Conservation (phyloP, 2,797 vertebrate genomes). For the Sebastes taczanowskii region DNA sequence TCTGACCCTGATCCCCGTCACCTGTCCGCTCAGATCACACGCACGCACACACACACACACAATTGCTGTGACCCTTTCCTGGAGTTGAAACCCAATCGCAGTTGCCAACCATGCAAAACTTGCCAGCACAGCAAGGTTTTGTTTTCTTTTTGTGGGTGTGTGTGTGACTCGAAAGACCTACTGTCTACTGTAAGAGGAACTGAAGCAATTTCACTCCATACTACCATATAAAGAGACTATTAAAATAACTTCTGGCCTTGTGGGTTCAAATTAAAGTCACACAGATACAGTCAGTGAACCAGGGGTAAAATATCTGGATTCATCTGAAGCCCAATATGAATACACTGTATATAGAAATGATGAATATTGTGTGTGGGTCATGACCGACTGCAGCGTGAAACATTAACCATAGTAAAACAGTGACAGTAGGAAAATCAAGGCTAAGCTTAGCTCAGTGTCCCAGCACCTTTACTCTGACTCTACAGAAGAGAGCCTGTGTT, state of each 20-base stretch:
- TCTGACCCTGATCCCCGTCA: slow-evolving; percentile 78
- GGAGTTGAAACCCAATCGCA: slow-evolving; percentile 67
- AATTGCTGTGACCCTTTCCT: slow-evolving; percentile 67
- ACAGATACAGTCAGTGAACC: not conserved
- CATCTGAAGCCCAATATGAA: not conserved
- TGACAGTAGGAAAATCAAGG: not conserved
- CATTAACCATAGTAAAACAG: slow-evolving; percentile 7
- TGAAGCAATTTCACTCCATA: not conserved
- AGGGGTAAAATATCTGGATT: not conserved
- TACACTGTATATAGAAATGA: not conserved
- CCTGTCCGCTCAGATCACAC: slow-evolving; percentile 80
- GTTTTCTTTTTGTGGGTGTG: slow-evolving; percentile 46
- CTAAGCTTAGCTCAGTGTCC: not conserved
- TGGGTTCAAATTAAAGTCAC: not conserved
- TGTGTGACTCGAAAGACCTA: slow-evolving; percentile 30
- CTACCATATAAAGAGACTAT: not conserved
- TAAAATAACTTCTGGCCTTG: slow-evolving; percentile 31
- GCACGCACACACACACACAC: slow-evolving; percentile 39
- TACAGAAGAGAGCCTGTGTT: not conserved
- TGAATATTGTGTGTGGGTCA: not conserved
- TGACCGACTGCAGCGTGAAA: not conserved
- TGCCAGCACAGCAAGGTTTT: slow-evolving; percentile 67
- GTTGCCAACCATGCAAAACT: slow-evolving; percentile 65
- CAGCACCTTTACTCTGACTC: not conserved
- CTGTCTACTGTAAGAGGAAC: slow-evolving; percentile 37